These are phyloP conservation scores for Apodemia duryi DNA, from an alignment of 2,888 invertebrate species.

Conservation along the genomic window DNA sequence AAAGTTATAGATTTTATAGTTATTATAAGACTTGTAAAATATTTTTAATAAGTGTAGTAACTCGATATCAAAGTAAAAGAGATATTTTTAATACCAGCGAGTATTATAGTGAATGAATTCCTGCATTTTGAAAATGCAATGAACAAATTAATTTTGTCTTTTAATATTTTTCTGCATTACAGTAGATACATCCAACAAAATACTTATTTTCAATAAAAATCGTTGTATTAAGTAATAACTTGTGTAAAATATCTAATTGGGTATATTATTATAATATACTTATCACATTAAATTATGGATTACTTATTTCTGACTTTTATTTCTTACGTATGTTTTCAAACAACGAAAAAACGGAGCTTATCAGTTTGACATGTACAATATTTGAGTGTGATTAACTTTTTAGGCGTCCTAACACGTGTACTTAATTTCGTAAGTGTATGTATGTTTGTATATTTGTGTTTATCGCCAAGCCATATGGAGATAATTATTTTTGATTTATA, in stretches of 20 bases:
- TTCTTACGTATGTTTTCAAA: constrained; percentile 17
- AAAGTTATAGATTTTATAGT: constrained; percentile 64
- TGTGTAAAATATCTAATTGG: constrained; percentile 59
- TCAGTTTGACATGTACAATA: too few relatives aligned
- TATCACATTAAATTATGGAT: constrained; percentile 74
- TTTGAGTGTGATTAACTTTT: too few relatives aligned
- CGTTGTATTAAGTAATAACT: constrained; percentile 55
- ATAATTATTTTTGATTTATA: too few relatives aligned
- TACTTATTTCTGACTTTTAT: constrained; percentile 49
- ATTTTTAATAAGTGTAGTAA: constrained; percentile 49
- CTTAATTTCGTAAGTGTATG: too few relatives aligned
- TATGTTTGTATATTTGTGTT: too few relatives aligned
- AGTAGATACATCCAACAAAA: constrained; percentile 47
- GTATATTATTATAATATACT: constrained; percentile 56
- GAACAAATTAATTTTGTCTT: constrained; percentile 37
- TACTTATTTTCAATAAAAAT: constrained; percentile 56
- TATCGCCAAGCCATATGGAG: too few relatives aligned
- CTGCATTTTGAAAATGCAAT: constrained; percentile 37
- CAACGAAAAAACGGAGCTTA: too few relatives aligned
- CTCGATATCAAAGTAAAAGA: constrained; percentile 53
- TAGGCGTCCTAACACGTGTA: too few relatives aligned
- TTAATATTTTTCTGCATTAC: constrained; percentile 34
- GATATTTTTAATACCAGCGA: constrained; percentile 71
- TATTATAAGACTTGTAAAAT: constrained; percentile 70
- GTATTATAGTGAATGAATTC: constrained; percentile 49